A percentile compares a stretch with the other conserved stretches of the same genome.
Conservation (phyloP, 2,113 vertebrate species). For the Taurulus bubalis region DNA sequence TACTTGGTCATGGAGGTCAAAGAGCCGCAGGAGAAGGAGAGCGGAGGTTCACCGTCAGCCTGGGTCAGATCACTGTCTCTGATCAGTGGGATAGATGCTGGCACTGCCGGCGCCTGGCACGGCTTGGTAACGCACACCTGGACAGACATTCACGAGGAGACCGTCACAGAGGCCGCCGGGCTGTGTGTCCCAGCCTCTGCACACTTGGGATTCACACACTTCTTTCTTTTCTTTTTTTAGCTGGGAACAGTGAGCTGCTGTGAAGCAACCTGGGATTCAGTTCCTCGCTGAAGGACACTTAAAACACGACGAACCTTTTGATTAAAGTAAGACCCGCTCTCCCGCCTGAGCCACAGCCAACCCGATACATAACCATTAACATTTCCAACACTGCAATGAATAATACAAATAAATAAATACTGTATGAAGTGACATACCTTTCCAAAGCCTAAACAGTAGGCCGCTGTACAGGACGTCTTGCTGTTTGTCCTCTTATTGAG, state of each 20-base stretch:
- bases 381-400: not conserved
- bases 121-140: conserved; percentile 66
- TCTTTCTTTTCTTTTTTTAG: no score
- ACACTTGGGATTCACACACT: no score
- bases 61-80: conserved; percentile 84
- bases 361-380: not conserved
- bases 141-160: conserved; percentile 1
- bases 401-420: not conserved
- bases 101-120: conserved; percentile 68
- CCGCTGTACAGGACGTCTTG: conserved; percentile 66
- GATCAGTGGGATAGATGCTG: conserved; percentile 85
- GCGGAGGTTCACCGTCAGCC: conserved; percentile 84
- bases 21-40: conserved; percentile 84
- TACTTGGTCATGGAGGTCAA: conserved; percentile 89
- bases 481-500: conserved; percentile 65
- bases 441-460: conserved; percentile 90
- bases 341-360: not conserved
- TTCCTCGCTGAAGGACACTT: not conserved
- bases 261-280: not conserved
- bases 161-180: not conserved
- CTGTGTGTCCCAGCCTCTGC: no score
- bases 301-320: not conserved
- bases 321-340: not conserved
- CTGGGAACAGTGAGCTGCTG: not conserved
- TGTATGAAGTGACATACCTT: conserved; percentile 76